These are phyloP conservation scores for Caerostris darwini DNA, from an alignment of 1,140 invertebrate genomes.

Conservation along the genomic window DNA sequence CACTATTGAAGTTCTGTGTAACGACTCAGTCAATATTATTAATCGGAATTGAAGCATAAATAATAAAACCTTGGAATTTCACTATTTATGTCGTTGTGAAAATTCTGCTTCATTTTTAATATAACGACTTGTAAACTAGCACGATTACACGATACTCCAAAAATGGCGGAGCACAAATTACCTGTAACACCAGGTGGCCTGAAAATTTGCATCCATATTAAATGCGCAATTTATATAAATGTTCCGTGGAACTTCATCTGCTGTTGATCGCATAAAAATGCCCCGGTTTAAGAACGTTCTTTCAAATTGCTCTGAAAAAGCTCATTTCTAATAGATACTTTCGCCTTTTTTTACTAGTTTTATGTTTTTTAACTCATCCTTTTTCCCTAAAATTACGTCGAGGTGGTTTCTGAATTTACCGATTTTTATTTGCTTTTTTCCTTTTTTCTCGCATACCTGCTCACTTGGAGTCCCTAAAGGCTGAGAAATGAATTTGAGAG, in stretches of 20 bases:
- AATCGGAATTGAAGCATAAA: constrained; percentile 43
- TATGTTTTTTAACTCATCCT: constrained; percentile 21
- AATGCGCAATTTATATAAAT: constrained; percentile 74
- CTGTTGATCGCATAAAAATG: constrained; percentile 62
- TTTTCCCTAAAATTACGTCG: constrained; percentile 24
- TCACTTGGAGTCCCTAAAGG: not conserved
- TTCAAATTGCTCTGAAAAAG: constrained; percentile 50
- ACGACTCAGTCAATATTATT: constrained; percentile 60
- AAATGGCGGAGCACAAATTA: constrained; percentile 55
- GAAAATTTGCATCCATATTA: constrained; percentile 76
- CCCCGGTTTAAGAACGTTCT: constrained; percentile 17
- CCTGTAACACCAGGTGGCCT: constrained; percentile 61
- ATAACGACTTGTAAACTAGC: constrained; percentile 72
- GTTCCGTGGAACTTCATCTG: constrained; percentile 61
- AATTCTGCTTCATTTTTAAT: constrained; percentile 24
- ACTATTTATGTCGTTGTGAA: not conserved
- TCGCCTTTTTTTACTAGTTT: not conserved
- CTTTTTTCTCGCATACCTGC: not conserved
- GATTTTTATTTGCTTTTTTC: constrained; percentile 19
- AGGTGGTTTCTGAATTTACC: constrained; percentile 37
- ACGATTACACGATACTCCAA: constrained; percentile 39
- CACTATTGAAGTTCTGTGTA: not conserved
- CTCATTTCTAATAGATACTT: constrained; percentile 67
- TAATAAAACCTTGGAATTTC: constrained; percentile 3
- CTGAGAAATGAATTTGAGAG: constrained; percentile 38